These are phyloP conservation scores for Chydorus sphaericus DNA, from an alignment of 2,888 invertebrate genomes.

Conservation along the genomic window DNA sequence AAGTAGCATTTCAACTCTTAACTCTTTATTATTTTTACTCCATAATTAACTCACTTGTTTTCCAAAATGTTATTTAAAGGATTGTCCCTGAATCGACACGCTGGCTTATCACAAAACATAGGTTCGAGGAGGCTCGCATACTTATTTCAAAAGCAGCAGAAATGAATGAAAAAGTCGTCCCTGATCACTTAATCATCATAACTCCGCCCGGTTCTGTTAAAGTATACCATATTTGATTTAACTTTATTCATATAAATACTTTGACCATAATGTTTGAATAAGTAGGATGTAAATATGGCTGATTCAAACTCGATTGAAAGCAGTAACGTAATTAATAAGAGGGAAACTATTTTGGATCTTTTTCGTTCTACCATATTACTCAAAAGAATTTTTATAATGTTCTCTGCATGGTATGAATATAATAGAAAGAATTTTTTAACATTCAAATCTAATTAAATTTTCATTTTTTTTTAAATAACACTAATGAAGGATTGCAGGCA, in stretches of 20 bases:
- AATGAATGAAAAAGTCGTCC: constrained; percentile 11
- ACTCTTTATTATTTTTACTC: not conserved
- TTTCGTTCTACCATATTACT: not conserved
- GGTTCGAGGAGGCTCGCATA: constrained; percentile 11
- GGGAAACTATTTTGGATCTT: not conserved
- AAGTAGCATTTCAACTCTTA: not conserved
- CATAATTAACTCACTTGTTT: not conserved
- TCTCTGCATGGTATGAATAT: constrained; percentile 2
- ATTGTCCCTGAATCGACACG: constrained; percentile 16
- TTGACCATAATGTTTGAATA: not conserved
- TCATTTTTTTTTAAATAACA: too few relatives aligned
- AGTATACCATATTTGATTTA: too few relatives aligned
- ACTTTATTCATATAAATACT: not conserved
- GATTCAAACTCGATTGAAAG: not conserved
- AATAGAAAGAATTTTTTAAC: not conserved
- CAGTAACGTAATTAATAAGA: not conserved
- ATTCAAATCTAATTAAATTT: not conserved
- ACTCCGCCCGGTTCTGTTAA: not conserved
- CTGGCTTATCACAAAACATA: constrained; percentile 15
- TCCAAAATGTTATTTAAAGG: not conserved
- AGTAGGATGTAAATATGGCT: not conserved
- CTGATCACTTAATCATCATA: not conserved
- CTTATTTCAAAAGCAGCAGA: constrained; percentile 7
- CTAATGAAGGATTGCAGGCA: constrained; percentile 10
- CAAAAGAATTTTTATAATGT: not conserved